These are phyloP conservation scores for Caenorhabditis zanzibari DNA, from an alignment of 2,888 invertebrate species.

Conservation along the genomic window DNA sequence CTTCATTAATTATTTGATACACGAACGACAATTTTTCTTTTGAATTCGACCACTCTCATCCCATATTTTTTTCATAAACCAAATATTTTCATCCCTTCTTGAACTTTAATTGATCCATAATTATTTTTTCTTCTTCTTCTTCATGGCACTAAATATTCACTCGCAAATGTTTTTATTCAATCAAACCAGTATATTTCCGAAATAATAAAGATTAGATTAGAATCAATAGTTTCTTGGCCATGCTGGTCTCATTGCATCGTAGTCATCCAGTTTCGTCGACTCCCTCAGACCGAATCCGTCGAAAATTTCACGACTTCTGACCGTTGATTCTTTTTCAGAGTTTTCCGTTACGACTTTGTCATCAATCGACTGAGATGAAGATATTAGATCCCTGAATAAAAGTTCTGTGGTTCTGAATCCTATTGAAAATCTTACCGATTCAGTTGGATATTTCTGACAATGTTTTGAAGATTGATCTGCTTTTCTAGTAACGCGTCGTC, in stretches of 20 bases:
- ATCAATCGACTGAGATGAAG: conserved; percentile 26
- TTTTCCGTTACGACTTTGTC: conserved; percentile 9
- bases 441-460: conserved; percentile 84
- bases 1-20: conserved; percentile 11
- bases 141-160: not conserved
- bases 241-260: conserved; percentile 75
- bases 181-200: not conserved
- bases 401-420: conserved; percentile 3
- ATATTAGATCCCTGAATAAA: conserved; percentile 46
- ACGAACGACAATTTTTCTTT: conserved; percentile 7
- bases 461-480: conserved; percentile 89
- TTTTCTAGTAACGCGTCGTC: conserved; percentile 90
- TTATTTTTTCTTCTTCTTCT: not conserved
- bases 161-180: conserved; percentile 10
- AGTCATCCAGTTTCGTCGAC: conserved; percentile 61
- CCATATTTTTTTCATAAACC: conserved; percentile 13
- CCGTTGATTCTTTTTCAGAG: not conserved
- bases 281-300: conserved; percentile 63
- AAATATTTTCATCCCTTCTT: conserved; percentile 1
- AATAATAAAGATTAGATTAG: conserved; percentile 42
- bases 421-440: conserved; percentile 61
- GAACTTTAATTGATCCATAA: not conserved
- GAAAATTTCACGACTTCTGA: conserved; percentile 46
- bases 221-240: conserved; percentile 73
- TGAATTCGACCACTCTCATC: conserved; percentile 14